These are phyloP conservation scores for Wasmannia auropunctata DNA, from an alignment of 1,140 invertebrate genomes.

Conservation along the genomic window DNA sequence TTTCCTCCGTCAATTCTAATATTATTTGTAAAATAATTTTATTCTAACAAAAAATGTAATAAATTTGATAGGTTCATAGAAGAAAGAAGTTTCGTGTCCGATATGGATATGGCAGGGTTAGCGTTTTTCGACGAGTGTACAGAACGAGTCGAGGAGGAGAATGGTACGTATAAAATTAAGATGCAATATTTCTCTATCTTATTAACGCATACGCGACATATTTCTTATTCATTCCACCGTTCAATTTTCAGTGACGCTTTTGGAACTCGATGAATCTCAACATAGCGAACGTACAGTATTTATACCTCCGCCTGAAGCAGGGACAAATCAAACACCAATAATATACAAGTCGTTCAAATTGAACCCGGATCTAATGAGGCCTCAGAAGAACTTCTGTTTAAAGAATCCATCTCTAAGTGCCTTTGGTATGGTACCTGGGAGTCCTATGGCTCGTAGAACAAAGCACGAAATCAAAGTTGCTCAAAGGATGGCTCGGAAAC, in stretches of 20 bases:
- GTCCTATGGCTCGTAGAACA: conserved; percentile 95
- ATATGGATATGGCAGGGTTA: conserved; percentile 94
- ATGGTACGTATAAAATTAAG: conserved; percentile 80
- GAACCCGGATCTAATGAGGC: conserved; percentile 87
- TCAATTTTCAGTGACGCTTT: conserved; percentile 83
- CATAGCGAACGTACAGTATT: conserved; percentile 97
- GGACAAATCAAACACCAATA: conserved; percentile 78
- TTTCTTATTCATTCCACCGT: neutral
- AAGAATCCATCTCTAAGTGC: conserved; percentile 81
- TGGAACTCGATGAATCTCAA: conserved; percentile 91
- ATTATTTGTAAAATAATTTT: neutral
- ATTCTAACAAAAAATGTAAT: conserved; percentile 10
- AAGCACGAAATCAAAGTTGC: conserved; percentile 97
- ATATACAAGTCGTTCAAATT: conserved; percentile 85
- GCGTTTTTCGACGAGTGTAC: conserved; percentile 99
- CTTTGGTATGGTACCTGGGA: conserved; percentile 89
- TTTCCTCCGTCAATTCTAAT: neutral
- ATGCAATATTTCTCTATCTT: neutral
- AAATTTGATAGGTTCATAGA: conserved; percentile 94
- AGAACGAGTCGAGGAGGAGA: conserved; percentile 90
- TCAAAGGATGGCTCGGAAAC: conserved; percentile 93
- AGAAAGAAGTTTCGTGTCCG: conserved; percentile 98
- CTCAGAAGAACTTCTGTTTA: conserved; percentile 80
- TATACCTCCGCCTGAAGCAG: conserved; percentile 96
- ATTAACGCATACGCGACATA: neutral